Conservation (phyloP, 2,888 invertebrate genomes). For the Notodonta ziczac region DNA sequence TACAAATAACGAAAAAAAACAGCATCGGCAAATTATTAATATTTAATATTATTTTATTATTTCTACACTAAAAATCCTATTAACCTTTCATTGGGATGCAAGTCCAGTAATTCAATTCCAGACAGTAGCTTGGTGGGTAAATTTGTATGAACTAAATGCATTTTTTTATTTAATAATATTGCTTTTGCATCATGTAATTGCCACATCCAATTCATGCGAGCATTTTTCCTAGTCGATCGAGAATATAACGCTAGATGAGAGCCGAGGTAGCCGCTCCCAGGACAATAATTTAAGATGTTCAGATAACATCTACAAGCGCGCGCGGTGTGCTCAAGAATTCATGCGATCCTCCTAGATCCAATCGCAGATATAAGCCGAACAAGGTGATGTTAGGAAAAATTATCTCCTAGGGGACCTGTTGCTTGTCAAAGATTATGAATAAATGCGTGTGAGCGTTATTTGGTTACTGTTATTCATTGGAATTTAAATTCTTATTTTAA, state of each 20-base stretch:
- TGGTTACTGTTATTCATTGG: slow-evolving; percentile 52
- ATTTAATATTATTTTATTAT: no score
- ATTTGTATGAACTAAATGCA: no score
- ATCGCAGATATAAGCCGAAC: slow-evolving; percentile 73
- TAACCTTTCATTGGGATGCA: no score
- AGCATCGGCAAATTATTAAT: no score
- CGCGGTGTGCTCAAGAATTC: slow-evolving; percentile 79
- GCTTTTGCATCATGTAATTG: slow-evolving; percentile 24
- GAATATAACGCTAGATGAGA: slow-evolving; percentile 70
- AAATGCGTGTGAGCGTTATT: slow-evolving; percentile 42
- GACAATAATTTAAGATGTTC: slow-evolving; percentile 83
- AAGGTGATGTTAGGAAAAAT: slow-evolving; percentile 79
- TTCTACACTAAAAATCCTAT: no score
- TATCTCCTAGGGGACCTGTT: slow-evolving; percentile 66
- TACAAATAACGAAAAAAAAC: no score
- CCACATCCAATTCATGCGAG: slow-evolving; percentile 58
- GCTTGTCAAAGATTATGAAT: slow-evolving; percentile 71
- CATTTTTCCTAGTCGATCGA: slow-evolving; percentile 50
- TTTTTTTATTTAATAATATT: not conserved
- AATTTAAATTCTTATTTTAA: slow-evolving; percentile 14
- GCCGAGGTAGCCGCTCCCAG: slow-evolving; percentile 66
- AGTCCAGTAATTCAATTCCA: no score
- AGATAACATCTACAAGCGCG: slow-evolving; percentile 80
- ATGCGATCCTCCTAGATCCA: slow-evolving; percentile 79
- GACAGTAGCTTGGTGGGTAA: no score